These are phyloP conservation scores for Puntigrus tetrazona DNA, from an alignment of 2,113 vertebrate genomes.

Conservation along the genomic window DNA sequence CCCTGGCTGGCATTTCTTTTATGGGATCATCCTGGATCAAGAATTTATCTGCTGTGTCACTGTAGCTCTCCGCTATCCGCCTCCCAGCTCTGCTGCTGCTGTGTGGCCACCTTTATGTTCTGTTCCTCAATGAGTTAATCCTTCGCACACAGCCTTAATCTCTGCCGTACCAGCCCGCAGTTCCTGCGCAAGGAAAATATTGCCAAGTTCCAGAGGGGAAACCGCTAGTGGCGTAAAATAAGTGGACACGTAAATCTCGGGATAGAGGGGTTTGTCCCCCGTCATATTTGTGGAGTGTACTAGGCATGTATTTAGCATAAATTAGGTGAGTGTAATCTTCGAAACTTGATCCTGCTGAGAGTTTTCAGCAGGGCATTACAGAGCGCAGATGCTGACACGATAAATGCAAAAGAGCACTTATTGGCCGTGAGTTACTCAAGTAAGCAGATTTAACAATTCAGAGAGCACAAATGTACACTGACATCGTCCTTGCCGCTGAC, in stretches of 20 bases:
- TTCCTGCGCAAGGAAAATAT: background rate
- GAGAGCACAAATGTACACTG: conserved; percentile 19
- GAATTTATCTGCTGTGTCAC: conserved; percentile 49
- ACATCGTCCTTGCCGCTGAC: conserved; percentile 42
- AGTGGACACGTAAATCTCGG: background rate
- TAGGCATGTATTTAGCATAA: conserved; percentile 38
- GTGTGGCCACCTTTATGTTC: conserved; percentile 45
- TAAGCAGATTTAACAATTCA: conserved; percentile 36
- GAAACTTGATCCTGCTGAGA: conserved; percentile 4
- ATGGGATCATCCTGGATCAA: conserved; percentile 52
- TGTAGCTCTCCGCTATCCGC: conserved; percentile 26
- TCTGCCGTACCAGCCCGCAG: background rate
- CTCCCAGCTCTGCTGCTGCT: conserved; percentile 21
- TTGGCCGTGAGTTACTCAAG: conserved; percentile 20
- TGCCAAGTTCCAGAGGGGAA: background rate
- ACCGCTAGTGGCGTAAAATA: conserved; percentile 6
- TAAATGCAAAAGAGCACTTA: conserved; percentile 30
- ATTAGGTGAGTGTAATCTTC: conserved; percentile 17
- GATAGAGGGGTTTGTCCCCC: background rate
- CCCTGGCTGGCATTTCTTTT: conserved; percentile 37
- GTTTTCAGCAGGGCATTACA: conserved; percentile 11
- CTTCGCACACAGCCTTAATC: conserved; percentile 36
- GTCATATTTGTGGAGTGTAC: conserved; percentile 4
- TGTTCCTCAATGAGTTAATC: conserved; percentile 48
- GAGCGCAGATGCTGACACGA: conserved; percentile 24